Percentiles rank a stretch among this genome's conserved stretches.
phyloP scores from a whole-genome alignment of 2,888 invertebrate species.

The Muscina levida region DNA sequence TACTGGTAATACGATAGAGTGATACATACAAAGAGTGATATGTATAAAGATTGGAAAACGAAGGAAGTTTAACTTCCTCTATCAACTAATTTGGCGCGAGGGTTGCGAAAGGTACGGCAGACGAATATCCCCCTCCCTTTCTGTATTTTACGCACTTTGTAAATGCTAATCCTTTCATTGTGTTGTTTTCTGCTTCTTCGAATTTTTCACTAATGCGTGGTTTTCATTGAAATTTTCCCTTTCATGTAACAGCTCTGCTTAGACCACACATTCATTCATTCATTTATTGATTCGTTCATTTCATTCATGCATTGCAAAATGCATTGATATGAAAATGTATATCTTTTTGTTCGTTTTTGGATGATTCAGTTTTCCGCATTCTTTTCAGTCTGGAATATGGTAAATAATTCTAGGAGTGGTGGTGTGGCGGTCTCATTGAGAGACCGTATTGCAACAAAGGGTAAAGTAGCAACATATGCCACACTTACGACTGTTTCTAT shows the following conservation, averaged over 20 bases:
- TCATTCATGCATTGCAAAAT: neutral
- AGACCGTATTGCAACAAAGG: neutral
- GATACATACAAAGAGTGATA: neutral
- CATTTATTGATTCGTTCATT: neutral
- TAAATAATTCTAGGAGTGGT: no score
- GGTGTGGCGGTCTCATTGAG: neutral
- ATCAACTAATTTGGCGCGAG: slow-evolving; percentile 13
- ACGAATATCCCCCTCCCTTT: no score
- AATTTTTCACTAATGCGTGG: neutral
- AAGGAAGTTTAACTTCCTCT: neutral
- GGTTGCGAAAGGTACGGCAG: neutral
- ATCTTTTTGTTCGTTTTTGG: neutral
- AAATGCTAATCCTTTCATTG: neutral
- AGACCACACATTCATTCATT: neutral
- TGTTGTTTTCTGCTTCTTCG: neutral
- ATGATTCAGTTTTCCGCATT: neutral
- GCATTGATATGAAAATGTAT: slow-evolving; percentile 8
- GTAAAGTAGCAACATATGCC: neutral
- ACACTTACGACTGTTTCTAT: neutral
- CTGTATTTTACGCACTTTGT: no score
- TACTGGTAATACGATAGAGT: no score
- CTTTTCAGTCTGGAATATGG: neutral
- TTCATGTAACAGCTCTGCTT: neutral
- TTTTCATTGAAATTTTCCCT: neutral
- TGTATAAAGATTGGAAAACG: neutral